Percentiles rank a stretch among this genome's conserved stretches.
Conservation (phyloP, 2,113 vertebrate species). For the Cervus canadensis region DNA sequence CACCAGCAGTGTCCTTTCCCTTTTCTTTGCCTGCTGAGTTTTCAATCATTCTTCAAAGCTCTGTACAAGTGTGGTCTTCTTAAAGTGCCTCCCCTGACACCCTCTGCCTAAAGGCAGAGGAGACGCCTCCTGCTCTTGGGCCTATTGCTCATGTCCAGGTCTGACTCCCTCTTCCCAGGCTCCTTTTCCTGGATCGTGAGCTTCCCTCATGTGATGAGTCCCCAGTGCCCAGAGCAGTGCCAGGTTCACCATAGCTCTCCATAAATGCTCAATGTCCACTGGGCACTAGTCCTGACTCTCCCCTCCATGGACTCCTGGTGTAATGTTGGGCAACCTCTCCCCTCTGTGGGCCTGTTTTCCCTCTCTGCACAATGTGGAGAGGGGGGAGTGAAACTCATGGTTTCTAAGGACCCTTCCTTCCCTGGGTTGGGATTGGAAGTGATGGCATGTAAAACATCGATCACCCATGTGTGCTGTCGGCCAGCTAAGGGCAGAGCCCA, state of each 20-base stretch:
- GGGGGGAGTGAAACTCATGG: neutral
- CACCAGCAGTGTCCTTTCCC: neutral
- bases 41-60: slow-evolving; percentile 29
- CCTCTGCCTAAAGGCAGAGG: neutral
- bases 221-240: neutral
- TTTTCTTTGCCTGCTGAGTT: slow-evolving; percentile 33
- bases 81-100: neutral
- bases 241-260: neutral
- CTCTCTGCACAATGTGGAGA: neutral
- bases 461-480: neutral
- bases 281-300: neutral
- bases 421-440: neutral
- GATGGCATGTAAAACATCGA: neutral
- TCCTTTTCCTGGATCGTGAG: neutral
- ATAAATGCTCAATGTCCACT: neutral
- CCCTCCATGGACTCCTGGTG: neutral
- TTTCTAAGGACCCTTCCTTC: neutral
- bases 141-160: neutral
- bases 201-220: neutral
- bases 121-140: neutral
- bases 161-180: neutral
- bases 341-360: neutral
- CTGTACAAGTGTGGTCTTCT: neutral
- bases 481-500: neutral
- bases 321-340: neutral